Percentiles rank a stretch among this genome's conserved stretches.
phyloP scores from a whole-genome alignment of 2,888 invertebrate species.

The Cataglyphis albicans region DNA sequence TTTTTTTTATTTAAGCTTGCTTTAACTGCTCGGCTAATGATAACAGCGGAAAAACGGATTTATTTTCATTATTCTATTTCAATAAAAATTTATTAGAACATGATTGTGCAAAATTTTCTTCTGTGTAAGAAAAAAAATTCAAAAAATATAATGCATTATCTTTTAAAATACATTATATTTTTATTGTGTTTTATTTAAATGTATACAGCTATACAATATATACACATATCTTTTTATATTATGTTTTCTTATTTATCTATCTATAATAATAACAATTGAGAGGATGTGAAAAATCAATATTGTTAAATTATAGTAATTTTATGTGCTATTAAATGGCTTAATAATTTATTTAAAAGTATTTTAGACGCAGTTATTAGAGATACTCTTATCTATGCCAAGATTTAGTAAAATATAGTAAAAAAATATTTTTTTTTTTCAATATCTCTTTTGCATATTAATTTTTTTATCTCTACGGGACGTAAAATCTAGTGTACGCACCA shows the following conservation, averaged over 20 bases:
- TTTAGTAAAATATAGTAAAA: slow-evolving; percentile 43
- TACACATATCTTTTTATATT: neutral
- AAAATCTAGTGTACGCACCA: slow-evolving; percentile 74
- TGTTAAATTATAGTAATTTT: slow-evolving; percentile 29
- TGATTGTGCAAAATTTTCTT: neutral
- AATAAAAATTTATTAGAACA: slow-evolving; percentile 9
- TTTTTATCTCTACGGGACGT: slow-evolving; percentile 66
- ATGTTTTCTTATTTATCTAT: slow-evolving; percentile 8
- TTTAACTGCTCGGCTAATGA: neutral
- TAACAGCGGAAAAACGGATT: neutral
- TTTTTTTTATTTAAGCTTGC: neutral
- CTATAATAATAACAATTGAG: neutral
- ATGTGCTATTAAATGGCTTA: slow-evolving; percentile 1
- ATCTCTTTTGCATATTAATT: neutral
- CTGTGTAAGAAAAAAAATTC: neutral
- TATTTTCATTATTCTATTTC: neutral
- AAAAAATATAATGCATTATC: neutral
- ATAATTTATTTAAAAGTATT: slow-evolving; percentile 9
- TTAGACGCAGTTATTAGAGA: neutral
- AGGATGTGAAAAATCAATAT: neutral
- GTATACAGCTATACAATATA: slow-evolving; percentile 11
- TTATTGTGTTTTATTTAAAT: slow-evolving; percentile 24
- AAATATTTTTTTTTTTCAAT: slow-evolving; percentile 3
- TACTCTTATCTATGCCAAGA: neutral
- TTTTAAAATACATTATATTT: slow-evolving; percentile 19